Base-by-base conservation (phyloP, 2,888 invertebrate genomes). In the Meteorus colon region DNA sequence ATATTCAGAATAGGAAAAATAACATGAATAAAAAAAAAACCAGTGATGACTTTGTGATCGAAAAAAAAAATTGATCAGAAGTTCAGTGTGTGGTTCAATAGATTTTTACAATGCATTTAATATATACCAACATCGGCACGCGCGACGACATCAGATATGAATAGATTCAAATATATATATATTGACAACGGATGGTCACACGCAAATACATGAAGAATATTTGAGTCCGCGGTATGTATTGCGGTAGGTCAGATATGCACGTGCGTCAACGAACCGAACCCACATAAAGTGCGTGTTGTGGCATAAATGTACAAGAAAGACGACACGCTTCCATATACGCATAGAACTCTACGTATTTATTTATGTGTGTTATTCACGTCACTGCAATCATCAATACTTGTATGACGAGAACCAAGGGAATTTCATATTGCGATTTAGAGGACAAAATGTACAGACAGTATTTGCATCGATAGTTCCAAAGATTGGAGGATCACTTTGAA, bases 181-280 rank as follows among this genome's bases (percentile, higher is more conserved):
- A 48, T 48, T 48, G 48, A 48, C n/a, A 16, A 12, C 12, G 41
- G 5, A 41, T 41, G 31, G 62, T 62, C 62, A 62, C 71, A 72
- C 71, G 51, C 45, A 63, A 45, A 24, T 41, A 41, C n/a, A 55
- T 55, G 19, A 19, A 65, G 16, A 65, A 31, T n/a, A 45, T 63
- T 72, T 62, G 63, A 72, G 72, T 34, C 74, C 59, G 76, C 59
- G 76, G 73, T 66, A 77, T 19, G 29, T 10, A 75, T 79, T 80
- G 78, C 51, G 81, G 79, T 74, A 80, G 81, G 81, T 81, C 79
- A 75, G 74, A 76, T 76, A 76, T 76, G 37, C 31, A 74, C 73
- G 75, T 72, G 73, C 78, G 78, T 80, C 79, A 80, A 79, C 77
- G 81, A 74, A 78, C 80, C 77, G 76, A 48, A 74, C 74, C 79